A percentile compares a stretch with the other conserved stretches of the same genome.
phyloP scores from a whole-genome alignment of 2,888 invertebrate species.

The Gasteruption jaculator region DNA sequence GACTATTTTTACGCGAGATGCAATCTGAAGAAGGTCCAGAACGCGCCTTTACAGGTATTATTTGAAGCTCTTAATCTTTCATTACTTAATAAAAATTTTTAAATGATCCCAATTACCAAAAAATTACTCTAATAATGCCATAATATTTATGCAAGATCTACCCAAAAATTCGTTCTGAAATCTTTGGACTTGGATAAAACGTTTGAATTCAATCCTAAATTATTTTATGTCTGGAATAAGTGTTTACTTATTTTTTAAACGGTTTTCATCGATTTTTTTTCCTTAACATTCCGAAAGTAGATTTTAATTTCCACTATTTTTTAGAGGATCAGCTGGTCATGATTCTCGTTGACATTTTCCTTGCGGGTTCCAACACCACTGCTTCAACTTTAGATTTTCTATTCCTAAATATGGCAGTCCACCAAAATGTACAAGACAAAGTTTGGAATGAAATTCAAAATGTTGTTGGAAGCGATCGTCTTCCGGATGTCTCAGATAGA shows the following conservation, averaged over 20 bases:
- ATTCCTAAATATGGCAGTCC: constrained; percentile 58
- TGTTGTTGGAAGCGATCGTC: constrained; percentile 48
- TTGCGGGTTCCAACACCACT: constrained; percentile 65
- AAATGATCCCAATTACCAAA: not conserved
- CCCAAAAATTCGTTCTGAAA: too few relatives aligned
- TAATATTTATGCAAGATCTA: too few relatives aligned
- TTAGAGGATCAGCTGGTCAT: constrained; percentile 62
- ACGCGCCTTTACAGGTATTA: constrained; percentile 27
- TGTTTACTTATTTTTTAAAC: constrained; percentile 1
- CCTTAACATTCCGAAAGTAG: not conserved
- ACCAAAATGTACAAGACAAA: constrained; percentile 58
- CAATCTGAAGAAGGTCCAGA: constrained; percentile 38
- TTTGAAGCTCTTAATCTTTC: not conserved
- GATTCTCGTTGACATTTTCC: constrained; percentile 64
- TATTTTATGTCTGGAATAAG: too few relatives aligned
- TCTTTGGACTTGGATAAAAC: not conserved
- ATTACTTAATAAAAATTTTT: not conserved
- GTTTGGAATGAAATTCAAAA: constrained; percentile 57
- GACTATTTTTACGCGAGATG: constrained; percentile 63
- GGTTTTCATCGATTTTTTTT: not conserved
- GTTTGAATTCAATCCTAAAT: not conserved
- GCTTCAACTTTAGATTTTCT: constrained; percentile 61
- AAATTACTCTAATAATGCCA: too few relatives aligned
- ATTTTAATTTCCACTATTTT: constrained; percentile 27
- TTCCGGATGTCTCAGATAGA: constrained; percentile 53